These are phyloP conservation scores for Rattus rattus DNA, from an alignment of 2,113 vertebrate species.

Conservation along the genomic window DNA sequence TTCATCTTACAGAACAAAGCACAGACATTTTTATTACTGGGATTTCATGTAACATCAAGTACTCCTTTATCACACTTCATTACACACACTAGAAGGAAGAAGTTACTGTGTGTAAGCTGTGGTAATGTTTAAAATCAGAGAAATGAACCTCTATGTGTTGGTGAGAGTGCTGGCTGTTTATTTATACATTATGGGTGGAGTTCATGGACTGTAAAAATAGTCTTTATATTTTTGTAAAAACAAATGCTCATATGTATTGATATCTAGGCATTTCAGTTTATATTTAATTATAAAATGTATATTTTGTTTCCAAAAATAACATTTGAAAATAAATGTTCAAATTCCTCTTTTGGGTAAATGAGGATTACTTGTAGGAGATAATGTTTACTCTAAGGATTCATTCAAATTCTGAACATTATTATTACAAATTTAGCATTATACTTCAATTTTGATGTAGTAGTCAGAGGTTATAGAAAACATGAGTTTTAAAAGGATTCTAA, in stretches of 20 bases:
- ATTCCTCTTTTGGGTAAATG: not conserved
- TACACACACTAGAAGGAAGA: not conserved
- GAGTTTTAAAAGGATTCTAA: not conserved
- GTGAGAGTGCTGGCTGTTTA: not conserved
- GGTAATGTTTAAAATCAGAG: not conserved
- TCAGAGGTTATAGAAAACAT: not conserved
- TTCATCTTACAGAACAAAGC: constrained; percentile 5
- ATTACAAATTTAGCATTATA: not conserved
- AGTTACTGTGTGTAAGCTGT: not conserved
- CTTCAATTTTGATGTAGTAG: not conserved
- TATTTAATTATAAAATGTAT: not conserved
- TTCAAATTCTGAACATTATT: not conserved
- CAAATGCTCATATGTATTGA: not conserved
- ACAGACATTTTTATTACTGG: not conserved
- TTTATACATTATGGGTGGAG: not conserved
- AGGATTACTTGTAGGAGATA: fast-evolving
- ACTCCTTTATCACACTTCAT: not conserved
- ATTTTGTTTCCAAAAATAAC: not conserved
- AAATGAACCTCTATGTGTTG: not conserved
- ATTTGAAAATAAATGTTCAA: no score
- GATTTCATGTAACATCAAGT: not conserved
- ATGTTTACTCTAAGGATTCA: not conserved
- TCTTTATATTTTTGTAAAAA: not conserved
- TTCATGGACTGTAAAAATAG: not conserved
- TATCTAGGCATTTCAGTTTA: not conserved